These are phyloP conservation scores for Microvelia longipes DNA, from an alignment of 1,140 invertebrate species.

Conservation along the genomic window DNA sequence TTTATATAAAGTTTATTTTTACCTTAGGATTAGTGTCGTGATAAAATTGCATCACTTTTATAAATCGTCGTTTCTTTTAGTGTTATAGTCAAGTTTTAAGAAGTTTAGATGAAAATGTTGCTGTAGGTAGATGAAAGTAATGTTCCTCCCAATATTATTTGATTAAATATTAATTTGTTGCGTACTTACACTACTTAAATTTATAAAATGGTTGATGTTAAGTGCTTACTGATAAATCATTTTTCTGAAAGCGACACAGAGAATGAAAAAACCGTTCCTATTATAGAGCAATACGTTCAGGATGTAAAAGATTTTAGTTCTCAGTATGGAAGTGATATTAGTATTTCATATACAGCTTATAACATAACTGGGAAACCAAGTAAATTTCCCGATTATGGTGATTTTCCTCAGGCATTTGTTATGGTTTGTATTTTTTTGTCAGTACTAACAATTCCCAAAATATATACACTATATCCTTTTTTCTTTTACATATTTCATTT, in stretches of 20 bases:
- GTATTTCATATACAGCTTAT: slow-evolving; percentile 71
- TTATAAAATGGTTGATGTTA: not conserved
- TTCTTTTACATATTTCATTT: not conserved
- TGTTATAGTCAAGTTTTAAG: too few species aligned
- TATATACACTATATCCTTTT: not conserved
- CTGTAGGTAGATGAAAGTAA: too few species aligned
- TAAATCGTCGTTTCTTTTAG: too few species aligned
- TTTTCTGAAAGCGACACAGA: not conserved
- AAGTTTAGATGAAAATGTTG: too few species aligned
- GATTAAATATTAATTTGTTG: too few species aligned
- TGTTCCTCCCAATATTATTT: too few species aligned
- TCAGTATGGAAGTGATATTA: slow-evolving; percentile 72
- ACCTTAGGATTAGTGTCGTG: too few species aligned
- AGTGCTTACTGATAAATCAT: not conserved
- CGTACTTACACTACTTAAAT: too few species aligned
- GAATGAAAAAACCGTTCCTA: not conserved
- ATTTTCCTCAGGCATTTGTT: slow-evolving; percentile 75
- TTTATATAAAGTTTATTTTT: too few species aligned
- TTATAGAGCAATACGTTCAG: slow-evolving; percentile 40
- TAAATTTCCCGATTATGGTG: slow-evolving; percentile 75
- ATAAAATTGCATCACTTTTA: too few species aligned
- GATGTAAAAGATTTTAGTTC: slow-evolving; percentile 69
- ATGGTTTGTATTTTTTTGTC: slow-evolving; percentile 59
- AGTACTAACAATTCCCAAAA: too few species aligned
- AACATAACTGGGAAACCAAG: slow-evolving; percentile 68